Percentiles rank a stretch among this genome's conserved stretches.
phyloP scores from a whole-genome alignment of 2,797 vertebrate genomes.

The Myripristis jacobus region DNA sequence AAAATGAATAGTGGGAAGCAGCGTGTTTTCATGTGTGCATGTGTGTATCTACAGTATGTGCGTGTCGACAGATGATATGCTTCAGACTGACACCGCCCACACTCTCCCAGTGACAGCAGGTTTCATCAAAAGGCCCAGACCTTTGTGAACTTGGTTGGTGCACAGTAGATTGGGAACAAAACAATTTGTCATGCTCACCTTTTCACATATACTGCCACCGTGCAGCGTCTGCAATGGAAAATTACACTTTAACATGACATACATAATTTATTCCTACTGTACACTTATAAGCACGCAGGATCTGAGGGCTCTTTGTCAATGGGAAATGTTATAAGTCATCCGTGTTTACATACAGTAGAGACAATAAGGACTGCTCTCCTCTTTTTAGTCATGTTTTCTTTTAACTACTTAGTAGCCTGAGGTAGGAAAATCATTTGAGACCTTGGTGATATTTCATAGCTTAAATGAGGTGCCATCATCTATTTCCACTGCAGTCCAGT shows the following conservation, averaged over 20 bases:
- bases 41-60: slow-evolving; percentile 31
- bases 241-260: slow-evolving; percentile 40
- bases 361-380: too few relatives aligned
- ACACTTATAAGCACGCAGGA: slow-evolving; percentile 6
- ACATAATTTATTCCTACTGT: slow-evolving; percentile 42
- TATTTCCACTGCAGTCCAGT: too few relatives aligned
- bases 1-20: slow-evolving; percentile 56
- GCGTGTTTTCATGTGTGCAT: slow-evolving; percentile 21
- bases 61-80: slow-evolving; percentile 71
- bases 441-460: too few relatives aligned
- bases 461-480: too few relatives aligned
- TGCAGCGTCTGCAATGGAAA: slow-evolving; percentile 48
- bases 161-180: slow-evolving; percentile 66
- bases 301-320: background rate
- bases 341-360: background rate
- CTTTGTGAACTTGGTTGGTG: slow-evolving; percentile 67
- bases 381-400: background rate
- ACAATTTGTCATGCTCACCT: slow-evolving; percentile 66
- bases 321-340: background rate
- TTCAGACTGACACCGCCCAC: slow-evolving; percentile 75
- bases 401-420: background rate
- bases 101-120: slow-evolving; percentile 69
- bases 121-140: slow-evolving; percentile 70
- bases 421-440: too few relatives aligned
- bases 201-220: slow-evolving; percentile 42